Conservation (phyloP, 2,888 invertebrate genomes). For the Chloromyia formosa region DNA sequence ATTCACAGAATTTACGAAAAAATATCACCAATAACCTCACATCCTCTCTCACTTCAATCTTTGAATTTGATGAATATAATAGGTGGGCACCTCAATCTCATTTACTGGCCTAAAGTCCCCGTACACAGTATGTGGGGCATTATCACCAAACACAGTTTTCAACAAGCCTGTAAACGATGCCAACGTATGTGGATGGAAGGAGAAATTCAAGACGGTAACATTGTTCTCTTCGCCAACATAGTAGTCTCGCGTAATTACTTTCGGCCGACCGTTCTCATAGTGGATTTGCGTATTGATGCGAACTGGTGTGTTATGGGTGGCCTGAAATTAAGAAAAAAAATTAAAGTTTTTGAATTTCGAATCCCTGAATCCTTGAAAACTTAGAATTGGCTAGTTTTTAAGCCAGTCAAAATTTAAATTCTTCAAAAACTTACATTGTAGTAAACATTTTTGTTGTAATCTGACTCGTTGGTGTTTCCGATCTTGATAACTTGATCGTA, state of each 20-base stretch:
- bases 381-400: constrained; percentile 22
- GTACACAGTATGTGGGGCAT: constrained; percentile 75
- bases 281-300: constrained; percentile 88
- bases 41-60: background rate
- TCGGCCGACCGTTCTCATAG: constrained; percentile 78
- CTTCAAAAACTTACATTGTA: constrained; percentile 78
- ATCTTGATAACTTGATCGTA: constrained; percentile 82
- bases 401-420: background rate
- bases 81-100: constrained; percentile 74
- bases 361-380: background rate
- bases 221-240: constrained; percentile 71
- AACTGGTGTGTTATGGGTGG: constrained; percentile 72
- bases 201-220: constrained; percentile 81
- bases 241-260: constrained; percentile 84
- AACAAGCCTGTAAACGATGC: constrained; percentile 76
- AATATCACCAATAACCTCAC: background rate
- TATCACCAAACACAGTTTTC: constrained; percentile 72
- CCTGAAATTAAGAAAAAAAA: constrained; percentile 66
- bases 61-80: constrained; percentile 82
- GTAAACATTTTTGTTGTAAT: constrained; percentile 77
- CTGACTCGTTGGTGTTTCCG: constrained; percentile 76
- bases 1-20: background rate
- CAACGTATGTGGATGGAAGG: constrained; percentile 87
- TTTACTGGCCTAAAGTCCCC: constrained; percentile 82
- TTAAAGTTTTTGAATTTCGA: background rate